phyloP scores from a whole-genome alignment of 2,797 vertebrate genomes.

The Typhlichthys eigenmanni region DNA sequence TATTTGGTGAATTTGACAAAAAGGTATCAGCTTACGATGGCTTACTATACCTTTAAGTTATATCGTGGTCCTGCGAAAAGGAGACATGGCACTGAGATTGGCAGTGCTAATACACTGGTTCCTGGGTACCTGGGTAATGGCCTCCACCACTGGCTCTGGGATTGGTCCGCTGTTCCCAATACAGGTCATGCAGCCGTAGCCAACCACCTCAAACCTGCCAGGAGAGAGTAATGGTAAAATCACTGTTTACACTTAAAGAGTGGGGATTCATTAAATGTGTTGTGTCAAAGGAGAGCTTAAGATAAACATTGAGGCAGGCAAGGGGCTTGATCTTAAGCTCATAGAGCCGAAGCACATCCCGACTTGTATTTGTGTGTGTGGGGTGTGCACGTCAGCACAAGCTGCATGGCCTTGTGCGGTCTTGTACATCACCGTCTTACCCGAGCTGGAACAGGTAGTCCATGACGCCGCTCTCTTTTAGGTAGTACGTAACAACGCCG shows the following conservation, averaged over 20 bases:
- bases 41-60: background rate
- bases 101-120: constrained; percentile 50
- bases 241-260: background rate
- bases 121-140: constrained; percentile 93
- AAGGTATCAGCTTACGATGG: too few relatives aligned
- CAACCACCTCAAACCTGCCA: constrained; percentile 93
- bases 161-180: constrained; percentile 98
- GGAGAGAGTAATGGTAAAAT: constrained; percentile 13
- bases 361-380: too few relatives aligned
- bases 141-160: constrained; percentile 90
- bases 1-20: too few relatives aligned
- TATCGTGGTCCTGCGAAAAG: background rate
- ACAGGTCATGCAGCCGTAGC: constrained; percentile 98
- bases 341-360: too few relatives aligned
- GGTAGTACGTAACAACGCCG: constrained; percentile 95
- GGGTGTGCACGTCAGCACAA: too few relatives aligned
- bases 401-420: too few relatives aligned
- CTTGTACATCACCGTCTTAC: constrained; percentile 62
- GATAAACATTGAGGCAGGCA: background rate
- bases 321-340: too few relatives aligned
- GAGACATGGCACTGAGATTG: too few relatives aligned
- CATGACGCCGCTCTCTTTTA: constrained; percentile 95
- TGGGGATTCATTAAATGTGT: background rate
- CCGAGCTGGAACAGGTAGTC: constrained; percentile 88
- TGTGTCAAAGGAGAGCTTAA: background rate